phyloP scores from a whole-genome alignment of 2,888 invertebrate genomes.

The Eretmocerus hayati region DNA sequence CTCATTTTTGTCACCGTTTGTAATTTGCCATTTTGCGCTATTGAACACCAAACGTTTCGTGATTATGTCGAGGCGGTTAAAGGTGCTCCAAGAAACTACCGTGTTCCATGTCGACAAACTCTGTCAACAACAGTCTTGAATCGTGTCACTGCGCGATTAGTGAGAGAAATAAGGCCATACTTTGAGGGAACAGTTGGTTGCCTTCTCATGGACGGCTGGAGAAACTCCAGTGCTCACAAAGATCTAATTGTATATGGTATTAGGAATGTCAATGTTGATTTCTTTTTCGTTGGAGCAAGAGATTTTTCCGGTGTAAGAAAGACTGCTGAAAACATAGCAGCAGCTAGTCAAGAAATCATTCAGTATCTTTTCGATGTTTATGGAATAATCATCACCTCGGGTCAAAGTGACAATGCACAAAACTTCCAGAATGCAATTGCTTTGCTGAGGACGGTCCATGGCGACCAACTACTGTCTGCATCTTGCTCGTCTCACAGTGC shows the following conservation, averaged over 20 bases:
- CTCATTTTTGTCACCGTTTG: slow-evolving; percentile 2
- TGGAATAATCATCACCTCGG: not conserved
- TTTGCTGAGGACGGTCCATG: too few relatives aligned
- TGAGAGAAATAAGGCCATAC: not conserved
- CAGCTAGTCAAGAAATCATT: not conserved
- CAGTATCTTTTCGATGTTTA: not conserved
- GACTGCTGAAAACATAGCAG: not conserved
- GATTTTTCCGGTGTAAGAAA: too few relatives aligned
- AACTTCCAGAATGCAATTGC: too few relatives aligned
- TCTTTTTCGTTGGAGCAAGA: too few relatives aligned
- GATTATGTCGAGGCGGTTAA: not conserved
- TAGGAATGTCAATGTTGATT: too few relatives aligned
- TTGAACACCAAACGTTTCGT: not conserved
- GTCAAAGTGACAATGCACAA: not conserved
- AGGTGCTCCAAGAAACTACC: not conserved
- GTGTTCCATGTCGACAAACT: not conserved
- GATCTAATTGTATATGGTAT: too few relatives aligned
- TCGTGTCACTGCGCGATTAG: too few relatives aligned
- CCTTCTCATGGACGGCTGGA: slow-evolving; percentile 2
- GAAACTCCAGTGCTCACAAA: not conserved
- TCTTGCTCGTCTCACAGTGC: not conserved
- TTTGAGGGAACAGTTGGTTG: not conserved
- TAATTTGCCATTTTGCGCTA: not conserved
- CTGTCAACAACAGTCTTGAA: not conserved
- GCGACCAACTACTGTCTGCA: not conserved